Percentiles rank a stretch among this genome's conserved stretches.
Evolutionary conservation across 2,113 vertebrate genomes (phyloP).

Genomic region (Arenaria interpres): DNA sequence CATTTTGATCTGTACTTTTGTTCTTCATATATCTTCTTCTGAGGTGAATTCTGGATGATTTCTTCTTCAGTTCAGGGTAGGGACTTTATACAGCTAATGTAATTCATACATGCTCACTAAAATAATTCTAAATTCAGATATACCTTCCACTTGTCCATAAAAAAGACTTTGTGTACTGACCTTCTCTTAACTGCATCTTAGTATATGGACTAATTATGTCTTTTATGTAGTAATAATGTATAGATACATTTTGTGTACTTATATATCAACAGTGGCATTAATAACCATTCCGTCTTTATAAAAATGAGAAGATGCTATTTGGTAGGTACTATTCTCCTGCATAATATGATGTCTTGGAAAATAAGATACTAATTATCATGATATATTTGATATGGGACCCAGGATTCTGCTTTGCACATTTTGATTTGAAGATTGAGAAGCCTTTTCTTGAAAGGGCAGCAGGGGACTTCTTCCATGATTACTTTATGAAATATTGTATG

Average conservation of each 20-base stretch:
- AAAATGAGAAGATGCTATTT: not conserved
- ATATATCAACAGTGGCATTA: not conserved
- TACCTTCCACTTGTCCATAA: not conserved
- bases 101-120: not conserved
- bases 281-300: not conserved
- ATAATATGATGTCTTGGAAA: not conserved
- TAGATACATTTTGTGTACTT: not conserved
- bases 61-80: not conserved
- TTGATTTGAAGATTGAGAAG: constrained; percentile 48
- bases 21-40: not conserved
- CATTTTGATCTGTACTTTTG: not conserved
- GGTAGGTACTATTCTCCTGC: not conserved
- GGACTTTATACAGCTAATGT: not conserved
- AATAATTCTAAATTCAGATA: not conserved
- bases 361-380: constrained; percentile 48
- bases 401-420: constrained; percentile 14
- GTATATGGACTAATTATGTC: not conserved
- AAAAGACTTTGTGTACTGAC: not conserved
- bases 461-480: constrained; percentile 26
- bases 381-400: not conserved
- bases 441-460: not conserved
- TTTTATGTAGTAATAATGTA: not conserved
- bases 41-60: not conserved
- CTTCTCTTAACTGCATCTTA: not conserved
- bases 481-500: constrained; percentile 56